These are phyloP conservation scores for Spatulosminthurus flaviceps DNA, from an alignment of 2,888 invertebrate genomes.

Conservation along the genomic window DNA sequence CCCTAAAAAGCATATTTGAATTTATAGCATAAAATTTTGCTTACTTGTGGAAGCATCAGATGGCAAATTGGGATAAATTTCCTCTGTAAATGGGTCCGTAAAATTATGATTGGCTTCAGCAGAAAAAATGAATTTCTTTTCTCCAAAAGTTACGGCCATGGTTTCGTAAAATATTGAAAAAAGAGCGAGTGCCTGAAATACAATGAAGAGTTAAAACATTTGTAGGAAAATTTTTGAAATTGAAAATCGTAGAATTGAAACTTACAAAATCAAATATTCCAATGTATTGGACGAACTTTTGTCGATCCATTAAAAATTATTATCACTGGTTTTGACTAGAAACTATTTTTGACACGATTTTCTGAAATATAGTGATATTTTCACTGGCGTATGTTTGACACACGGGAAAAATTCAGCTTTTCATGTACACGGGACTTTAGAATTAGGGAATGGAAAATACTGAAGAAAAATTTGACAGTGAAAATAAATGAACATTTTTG, in stretches of 20 bases:
- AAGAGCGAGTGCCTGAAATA: conserved; percentile 26
- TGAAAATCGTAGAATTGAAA: not conserved
- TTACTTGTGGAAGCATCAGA: conserved; percentile 7
- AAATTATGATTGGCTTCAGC: not conserved
- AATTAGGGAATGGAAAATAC: no score
- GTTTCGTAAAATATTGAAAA: conserved; percentile 38
- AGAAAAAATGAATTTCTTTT: conserved; percentile 12
- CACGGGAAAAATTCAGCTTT: no score
- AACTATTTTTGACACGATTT: no score
- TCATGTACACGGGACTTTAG: no score
- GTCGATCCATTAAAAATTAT: conserved; percentile 13
- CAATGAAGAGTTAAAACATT: not conserved
- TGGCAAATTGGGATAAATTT: not conserved
- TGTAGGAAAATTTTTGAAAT: not conserved
- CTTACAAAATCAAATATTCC: conserved; percentile 39
- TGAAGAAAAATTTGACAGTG: no score
- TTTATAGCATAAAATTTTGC: not conserved
- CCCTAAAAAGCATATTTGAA: no score
- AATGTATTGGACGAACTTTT: conserved; percentile 7
- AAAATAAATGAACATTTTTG: no score
- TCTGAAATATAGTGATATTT: no score
- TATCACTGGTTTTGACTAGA: no score
- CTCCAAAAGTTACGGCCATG: conserved; percentile 29
- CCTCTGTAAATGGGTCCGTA: not conserved
- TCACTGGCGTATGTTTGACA: no score